Percentiles rank a stretch among this genome's conserved stretches.
phyloP scores from a whole-genome alignment of 2,888 invertebrate genomes.

The Hecatera dysodea region DNA sequence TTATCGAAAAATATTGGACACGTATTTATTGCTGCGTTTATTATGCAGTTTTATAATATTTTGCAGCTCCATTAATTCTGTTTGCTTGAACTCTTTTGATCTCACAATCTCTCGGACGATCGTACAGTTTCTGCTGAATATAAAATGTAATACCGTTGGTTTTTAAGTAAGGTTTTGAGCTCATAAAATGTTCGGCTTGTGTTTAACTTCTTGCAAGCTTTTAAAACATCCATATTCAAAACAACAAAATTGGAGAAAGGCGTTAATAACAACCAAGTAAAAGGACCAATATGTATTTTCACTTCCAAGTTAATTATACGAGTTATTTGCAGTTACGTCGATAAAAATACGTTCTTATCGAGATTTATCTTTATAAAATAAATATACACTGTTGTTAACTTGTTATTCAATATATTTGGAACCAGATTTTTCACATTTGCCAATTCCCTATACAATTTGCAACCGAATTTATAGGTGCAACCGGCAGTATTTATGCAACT shows the following conservation, averaged over 20 bases:
- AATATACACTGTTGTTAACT: constrained; percentile 19
- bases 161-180: not conserved
- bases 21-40: too few relatives aligned
- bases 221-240: constrained; percentile 1
- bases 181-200: not conserved
- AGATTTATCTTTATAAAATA: constrained; percentile 33
- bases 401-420: constrained; percentile 20
- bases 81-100: not conserved
- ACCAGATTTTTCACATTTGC: constrained; percentile 38
- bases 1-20: too few relatives aligned
- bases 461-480: constrained; percentile 24
- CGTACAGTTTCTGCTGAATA: not conserved
- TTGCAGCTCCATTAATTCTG: not conserved
- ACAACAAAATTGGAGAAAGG: constrained; percentile 25
- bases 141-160: not conserved
- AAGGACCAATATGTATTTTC: not conserved
- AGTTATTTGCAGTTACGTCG: constrained; percentile 1
- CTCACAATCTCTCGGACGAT: not conserved
- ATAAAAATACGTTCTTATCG: not conserved
- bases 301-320: not conserved
- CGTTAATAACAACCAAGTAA: not conserved
- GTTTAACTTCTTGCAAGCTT: not conserved
- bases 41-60: not conserved
- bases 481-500: constrained; percentile 4
- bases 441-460: constrained; percentile 27